Conservation (phyloP, 64 coral and sea anemone species). For the Porites australiensis region DNA sequence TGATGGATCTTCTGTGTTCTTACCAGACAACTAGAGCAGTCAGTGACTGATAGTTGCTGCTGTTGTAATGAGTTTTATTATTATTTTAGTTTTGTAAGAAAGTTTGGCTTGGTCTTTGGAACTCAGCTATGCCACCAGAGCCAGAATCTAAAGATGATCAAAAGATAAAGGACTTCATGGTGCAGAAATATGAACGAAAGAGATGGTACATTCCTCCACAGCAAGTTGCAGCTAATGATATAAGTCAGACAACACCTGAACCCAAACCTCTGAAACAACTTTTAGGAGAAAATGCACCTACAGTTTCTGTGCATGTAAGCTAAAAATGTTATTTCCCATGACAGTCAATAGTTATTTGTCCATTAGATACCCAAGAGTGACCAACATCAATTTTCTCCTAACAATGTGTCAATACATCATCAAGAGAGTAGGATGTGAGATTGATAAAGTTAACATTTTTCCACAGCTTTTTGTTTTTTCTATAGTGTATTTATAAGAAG, state of each 20-base stretch:
- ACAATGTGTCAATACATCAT: too few species aligned
- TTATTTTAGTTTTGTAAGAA: constrained; percentile 84
- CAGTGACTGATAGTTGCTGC: neutral
- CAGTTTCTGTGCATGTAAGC: constrained; percentile 45
- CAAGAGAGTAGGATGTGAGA: too few species aligned
- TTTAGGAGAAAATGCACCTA: constrained; percentile 79
- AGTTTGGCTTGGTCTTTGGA: constrained; percentile 98
- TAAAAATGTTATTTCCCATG: neutral
- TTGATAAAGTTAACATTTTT: too few species aligned
- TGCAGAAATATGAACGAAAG: constrained; percentile 96
- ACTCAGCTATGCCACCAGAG: constrained; percentile 89
- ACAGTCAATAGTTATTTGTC: too few species aligned
- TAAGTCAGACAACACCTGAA: constrained; percentile 74
- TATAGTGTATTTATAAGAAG: too few species aligned
- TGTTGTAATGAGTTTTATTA: neutral
- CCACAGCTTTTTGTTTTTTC: too few species aligned
- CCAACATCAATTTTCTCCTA: too few species aligned
- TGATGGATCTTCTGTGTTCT: too few species aligned
- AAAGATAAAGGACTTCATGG: constrained; percentile 99
- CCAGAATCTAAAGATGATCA: constrained; percentile 97
- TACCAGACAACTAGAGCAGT: too few species aligned
- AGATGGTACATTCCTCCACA: constrained; percentile 96
- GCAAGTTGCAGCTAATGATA: constrained; percentile 62
- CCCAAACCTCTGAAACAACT: constrained; percentile 97
- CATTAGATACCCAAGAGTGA: too few species aligned